phyloP scores from a whole-genome alignment of 2,888 invertebrate species.

The Cabera pusaria region DNA sequence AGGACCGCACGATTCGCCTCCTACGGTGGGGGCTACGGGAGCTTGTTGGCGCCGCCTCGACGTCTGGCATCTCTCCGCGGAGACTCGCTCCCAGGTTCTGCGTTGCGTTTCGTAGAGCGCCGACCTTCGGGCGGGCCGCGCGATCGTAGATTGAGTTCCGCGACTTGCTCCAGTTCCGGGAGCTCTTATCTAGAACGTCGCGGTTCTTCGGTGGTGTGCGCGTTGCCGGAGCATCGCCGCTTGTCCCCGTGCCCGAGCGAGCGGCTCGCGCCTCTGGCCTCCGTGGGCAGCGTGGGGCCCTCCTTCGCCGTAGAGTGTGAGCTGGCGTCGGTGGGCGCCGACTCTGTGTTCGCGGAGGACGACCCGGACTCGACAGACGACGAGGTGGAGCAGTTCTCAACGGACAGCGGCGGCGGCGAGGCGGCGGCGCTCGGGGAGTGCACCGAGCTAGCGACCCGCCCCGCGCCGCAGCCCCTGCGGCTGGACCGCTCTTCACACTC shows the following conservation, averaged over 20 bases:
- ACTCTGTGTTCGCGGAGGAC: constrained; percentile 91
- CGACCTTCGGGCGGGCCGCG: constrained; percentile 74
- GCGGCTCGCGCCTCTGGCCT: constrained; percentile 89
- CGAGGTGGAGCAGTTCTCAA: constrained; percentile 92
- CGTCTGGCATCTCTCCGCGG: constrained; percentile 83
- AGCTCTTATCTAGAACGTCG: constrained; percentile 92
- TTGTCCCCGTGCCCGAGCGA: constrained; percentile 88
- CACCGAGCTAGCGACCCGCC: constrained; percentile 70
- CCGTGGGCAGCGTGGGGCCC: constrained; percentile 90
- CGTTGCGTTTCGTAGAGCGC: constrained; percentile 77
- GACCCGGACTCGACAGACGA: constrained; percentile 91
- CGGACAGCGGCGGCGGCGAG: constrained; percentile 88
- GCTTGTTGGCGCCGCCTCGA: constrained; percentile 87
- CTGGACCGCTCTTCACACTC: constrained; percentile 85
- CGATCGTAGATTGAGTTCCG: constrained; percentile 88
- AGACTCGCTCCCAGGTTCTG: constrained; percentile 85
- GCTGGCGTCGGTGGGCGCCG: constrained; percentile 87
- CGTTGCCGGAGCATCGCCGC: constrained; percentile 90
- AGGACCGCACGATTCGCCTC: constrained; percentile 72
- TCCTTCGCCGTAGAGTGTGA: constrained; percentile 88
- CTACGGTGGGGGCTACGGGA: constrained; percentile 86
- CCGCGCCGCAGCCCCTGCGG: constrained; percentile 58
- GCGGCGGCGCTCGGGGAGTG: constrained; percentile 59
- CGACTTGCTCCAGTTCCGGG: constrained; percentile 93
- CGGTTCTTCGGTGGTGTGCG: constrained; percentile 90